phyloP scores from a whole-genome alignment of 2,888 invertebrate genomes.

The Trachelus troglodyta region DNA sequence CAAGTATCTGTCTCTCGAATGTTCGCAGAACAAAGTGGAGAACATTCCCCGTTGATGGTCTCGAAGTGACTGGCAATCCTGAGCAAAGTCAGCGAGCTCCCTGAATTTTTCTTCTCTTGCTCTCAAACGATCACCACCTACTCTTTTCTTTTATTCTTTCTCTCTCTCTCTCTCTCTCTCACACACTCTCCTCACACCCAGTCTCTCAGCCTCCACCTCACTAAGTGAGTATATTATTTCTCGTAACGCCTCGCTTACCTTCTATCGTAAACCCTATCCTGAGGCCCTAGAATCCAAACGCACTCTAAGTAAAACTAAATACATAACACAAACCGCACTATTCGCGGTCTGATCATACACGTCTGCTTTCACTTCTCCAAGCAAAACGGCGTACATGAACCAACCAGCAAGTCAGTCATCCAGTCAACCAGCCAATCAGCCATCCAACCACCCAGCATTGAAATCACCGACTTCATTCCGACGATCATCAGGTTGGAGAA shows the following conservation, averaged over 20 bases:
- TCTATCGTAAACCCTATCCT: neutral
- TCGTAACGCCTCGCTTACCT: neutral
- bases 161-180: too few relatives aligned
- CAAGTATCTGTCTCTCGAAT: neutral
- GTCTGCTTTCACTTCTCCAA: neutral
- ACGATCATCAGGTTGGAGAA: neutral
- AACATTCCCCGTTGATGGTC: neutral
- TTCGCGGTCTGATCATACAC: neutral
- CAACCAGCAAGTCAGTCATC: neutral
- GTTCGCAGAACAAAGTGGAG: neutral
- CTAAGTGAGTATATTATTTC: neutral
- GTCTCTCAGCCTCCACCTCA: neutral
- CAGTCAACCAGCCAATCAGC: neutral
- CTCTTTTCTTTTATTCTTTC: neutral
- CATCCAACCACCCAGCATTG: neutral
- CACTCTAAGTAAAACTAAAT: neutral
- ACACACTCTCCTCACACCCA: neutral
- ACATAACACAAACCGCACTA: neutral
- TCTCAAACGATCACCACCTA: neutral
- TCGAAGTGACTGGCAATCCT: neutral
- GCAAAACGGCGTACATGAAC: neutral
- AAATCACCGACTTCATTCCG: neutral
- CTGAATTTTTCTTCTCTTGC: neutral
- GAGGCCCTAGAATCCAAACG: neutral
- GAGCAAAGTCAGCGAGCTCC: neutral